phyloP scores from a whole-genome alignment of 2,888 invertebrate genomes.

The Nephrotoma flavescens region DNA sequence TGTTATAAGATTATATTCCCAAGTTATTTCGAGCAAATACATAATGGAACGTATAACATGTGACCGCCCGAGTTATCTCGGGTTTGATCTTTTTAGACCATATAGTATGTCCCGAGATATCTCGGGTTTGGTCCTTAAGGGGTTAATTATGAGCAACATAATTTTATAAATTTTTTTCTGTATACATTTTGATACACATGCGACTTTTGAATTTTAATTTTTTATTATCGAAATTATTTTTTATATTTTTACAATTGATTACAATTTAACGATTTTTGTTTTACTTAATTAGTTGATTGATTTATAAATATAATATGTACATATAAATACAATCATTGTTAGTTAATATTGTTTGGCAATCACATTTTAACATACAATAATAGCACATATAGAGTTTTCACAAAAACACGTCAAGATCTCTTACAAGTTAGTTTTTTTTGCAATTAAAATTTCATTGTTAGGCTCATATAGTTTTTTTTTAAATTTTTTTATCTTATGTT shows the following conservation, averaged over 20 bases:
- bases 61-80: too few species aligned
- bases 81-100: too few species aligned
- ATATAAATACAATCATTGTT: neutral
- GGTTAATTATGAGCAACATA: neutral
- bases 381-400: neutral
- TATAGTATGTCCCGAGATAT: too few species aligned
- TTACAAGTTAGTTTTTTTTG: too few species aligned
- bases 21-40: too few species aligned
- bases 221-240: neutral
- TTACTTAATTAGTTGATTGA: neutral
- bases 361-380: neutral
- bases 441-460: too few species aligned
- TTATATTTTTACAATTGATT: neutral
- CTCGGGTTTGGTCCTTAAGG: too few species aligned
- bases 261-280: neutral
- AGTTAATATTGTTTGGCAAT: neutral
- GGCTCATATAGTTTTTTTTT: too few species aligned
- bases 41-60: too few species aligned
- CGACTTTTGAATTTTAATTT: neutral
- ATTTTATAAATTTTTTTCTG: neutral
- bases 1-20: too few species aligned
- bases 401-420: too few species aligned
- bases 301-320: neutral
- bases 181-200: neutral
- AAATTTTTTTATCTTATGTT: too few species aligned